phyloP scores from a whole-genome alignment of 2,113 vertebrate genomes.

The Lepus timidus region DNA sequence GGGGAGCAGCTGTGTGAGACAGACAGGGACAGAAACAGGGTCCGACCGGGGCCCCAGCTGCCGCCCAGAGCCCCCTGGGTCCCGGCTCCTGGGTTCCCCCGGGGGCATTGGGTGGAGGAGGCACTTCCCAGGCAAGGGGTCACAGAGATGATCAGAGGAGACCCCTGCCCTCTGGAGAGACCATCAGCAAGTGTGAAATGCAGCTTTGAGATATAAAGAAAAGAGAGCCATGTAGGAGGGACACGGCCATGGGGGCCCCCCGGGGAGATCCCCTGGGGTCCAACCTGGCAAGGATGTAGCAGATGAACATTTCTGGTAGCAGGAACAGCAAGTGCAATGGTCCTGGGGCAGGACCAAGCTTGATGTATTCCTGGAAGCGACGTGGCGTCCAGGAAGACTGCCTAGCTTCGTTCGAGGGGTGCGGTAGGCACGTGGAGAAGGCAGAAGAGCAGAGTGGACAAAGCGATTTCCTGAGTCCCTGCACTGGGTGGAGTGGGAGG shows the following conservation, averaged over 20 bases:
- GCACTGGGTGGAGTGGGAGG: not conserved
- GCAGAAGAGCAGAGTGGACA: not conserved
- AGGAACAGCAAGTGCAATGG: not conserved
- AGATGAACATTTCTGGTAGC: not conserved
- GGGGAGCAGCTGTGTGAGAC: not conserved
- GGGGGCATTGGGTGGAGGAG: not conserved
- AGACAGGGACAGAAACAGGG: not conserved
- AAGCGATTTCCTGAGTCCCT: not conserved
- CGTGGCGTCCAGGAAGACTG: not conserved
- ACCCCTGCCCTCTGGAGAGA: not conserved
- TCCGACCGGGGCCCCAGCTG: rapidly evolving
- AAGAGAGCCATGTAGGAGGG: not conserved
- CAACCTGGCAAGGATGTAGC: not conserved
- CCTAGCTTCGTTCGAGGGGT: too few relatives aligned
- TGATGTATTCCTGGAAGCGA: not conserved
- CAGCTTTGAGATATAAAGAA: not conserved
- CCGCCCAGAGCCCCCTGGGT: not conserved
- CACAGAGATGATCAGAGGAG: not conserved
- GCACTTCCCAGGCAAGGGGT: not conserved
- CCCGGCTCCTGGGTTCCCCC: not conserved
- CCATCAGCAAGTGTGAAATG: not conserved
- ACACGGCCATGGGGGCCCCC: not conserved
- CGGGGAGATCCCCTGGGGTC: not conserved
- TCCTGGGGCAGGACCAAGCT: constrained; percentile 15
- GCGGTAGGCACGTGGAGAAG: not conserved